Conservation (phyloP, 2,797 vertebrate genomes). For the Alectoris magna region DNA sequence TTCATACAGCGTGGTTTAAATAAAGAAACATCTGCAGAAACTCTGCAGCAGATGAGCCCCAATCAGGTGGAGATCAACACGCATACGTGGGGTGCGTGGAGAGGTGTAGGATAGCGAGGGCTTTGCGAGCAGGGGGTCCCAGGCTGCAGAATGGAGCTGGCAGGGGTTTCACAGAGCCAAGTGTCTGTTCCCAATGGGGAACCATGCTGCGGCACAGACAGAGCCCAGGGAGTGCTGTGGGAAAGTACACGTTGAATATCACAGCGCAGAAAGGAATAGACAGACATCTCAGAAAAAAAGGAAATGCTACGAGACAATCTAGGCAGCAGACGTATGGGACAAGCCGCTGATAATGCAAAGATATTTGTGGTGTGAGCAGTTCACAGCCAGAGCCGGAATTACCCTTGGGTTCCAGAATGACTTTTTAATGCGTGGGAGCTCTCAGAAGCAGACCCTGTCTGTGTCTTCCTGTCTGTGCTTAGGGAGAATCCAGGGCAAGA, state of each 20-base stretch:
- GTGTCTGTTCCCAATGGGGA: neutral
- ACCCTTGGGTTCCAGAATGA: neutral
- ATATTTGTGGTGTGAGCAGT: fast-evolving
- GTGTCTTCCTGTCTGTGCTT: neutral
- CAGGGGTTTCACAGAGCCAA: neutral
- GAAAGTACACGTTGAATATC: neutral
- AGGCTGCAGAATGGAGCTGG: neutral
- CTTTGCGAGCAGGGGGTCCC: neutral
- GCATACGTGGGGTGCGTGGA: neutral
- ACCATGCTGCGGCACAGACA: neutral
- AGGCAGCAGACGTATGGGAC: neutral
- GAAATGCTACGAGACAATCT: neutral
- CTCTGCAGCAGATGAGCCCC: neutral
- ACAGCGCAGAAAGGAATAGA: fast-evolving
- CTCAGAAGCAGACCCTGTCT: neutral
- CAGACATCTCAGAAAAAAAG: neutral
- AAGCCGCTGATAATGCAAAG: neutral
- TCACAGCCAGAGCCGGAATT: neutral
- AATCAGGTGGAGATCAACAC: slow-evolving; percentile 21
- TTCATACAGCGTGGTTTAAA: slow-evolving; percentile 59
- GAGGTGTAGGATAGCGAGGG: slow-evolving; percentile 21
- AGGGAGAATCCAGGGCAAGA: neutral
- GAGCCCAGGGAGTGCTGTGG: fast-evolving
- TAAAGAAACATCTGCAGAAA: slow-evolving; percentile 69
- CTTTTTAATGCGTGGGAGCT: fast-evolving